Conservation (phyloP, 1,140 invertebrate genomes). For the Saccostrea glomerata region DNA sequence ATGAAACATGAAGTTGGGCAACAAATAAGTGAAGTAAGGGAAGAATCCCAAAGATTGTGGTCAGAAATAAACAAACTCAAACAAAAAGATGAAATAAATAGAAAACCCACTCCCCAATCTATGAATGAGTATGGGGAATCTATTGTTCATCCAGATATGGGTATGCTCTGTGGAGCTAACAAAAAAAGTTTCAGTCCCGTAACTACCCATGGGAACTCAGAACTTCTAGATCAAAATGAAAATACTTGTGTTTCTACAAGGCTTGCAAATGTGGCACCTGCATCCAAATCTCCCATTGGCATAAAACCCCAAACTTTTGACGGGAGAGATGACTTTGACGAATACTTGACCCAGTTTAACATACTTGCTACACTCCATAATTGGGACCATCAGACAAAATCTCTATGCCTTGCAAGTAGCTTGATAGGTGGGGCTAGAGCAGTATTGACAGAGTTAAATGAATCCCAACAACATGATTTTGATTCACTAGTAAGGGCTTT, state of each 20-base stretch:
- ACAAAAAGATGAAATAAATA: background rate
- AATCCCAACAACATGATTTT: no score
- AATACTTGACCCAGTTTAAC: constrained; percentile 51
- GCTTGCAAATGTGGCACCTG: no score
- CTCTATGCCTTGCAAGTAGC: constrained; percentile 31
- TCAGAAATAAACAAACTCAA: background rate
- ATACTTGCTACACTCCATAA: constrained; percentile 41
- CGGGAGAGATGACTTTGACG: constrained; percentile 7
- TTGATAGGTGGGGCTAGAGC: constrained; percentile 23
- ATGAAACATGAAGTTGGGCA: background rate
- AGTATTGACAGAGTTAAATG: constrained; percentile 10
- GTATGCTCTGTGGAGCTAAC: background rate
- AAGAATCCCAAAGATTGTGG: background rate
- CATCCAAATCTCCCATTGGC: background rate
- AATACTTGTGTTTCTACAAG: background rate
- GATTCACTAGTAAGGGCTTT: background rate
- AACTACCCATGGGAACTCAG: background rate
- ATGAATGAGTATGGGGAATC: background rate
- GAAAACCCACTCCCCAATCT: background rate
- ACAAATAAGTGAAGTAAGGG: background rate
- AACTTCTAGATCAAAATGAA: background rate
- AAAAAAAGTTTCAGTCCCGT: background rate
- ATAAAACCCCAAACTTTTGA: constrained; percentile 46
- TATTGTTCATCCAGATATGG: background rate
- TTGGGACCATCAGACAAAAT: constrained; percentile 41